phyloP scores from a whole-genome alignment of 2,113 vertebrate species.

The Muntiacus muntjak region DNA sequence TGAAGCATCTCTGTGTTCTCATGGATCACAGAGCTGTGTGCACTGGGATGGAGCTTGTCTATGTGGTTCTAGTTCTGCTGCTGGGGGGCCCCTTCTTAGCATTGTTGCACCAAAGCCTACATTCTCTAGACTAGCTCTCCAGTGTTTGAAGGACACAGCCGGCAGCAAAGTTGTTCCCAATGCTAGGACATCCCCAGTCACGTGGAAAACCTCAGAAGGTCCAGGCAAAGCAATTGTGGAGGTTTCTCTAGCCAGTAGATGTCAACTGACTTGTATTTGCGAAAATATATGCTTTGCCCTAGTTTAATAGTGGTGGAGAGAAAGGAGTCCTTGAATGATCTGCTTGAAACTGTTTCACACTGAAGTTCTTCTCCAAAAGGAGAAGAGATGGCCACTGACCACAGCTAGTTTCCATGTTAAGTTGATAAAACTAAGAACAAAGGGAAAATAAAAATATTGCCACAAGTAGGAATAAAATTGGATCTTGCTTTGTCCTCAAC shows the following conservation, averaged over 20 bases:
- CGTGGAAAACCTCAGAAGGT: not conserved
- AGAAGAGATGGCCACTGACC: not conserved
- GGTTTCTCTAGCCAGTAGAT: not conserved
- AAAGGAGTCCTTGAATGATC: not conserved
- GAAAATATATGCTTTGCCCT: not conserved
- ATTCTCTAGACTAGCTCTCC: not conserved
- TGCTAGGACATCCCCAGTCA: accelerated
- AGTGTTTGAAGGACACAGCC: not conserved
- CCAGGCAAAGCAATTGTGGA: not conserved
- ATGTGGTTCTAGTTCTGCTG: not conserved
- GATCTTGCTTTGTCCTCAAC: not conserved
- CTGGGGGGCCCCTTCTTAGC: not conserved
- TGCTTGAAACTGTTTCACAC: not conserved
- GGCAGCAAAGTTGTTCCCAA: not conserved
- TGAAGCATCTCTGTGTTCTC: not conserved
- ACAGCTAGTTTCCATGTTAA: not conserved
- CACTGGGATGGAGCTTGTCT: not conserved
- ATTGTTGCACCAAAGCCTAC: not conserved
- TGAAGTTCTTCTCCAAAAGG: not conserved
- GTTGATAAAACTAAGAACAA: not conserved
- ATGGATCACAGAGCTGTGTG: not conserved
- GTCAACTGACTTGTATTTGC: not conserved
- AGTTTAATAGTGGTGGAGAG: not conserved
- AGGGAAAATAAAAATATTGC: not conserved
- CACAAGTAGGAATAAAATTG: not conserved